phyloP scores from a whole-genome alignment of 2,888 invertebrate genomes.

The Aromia moschata region DNA sequence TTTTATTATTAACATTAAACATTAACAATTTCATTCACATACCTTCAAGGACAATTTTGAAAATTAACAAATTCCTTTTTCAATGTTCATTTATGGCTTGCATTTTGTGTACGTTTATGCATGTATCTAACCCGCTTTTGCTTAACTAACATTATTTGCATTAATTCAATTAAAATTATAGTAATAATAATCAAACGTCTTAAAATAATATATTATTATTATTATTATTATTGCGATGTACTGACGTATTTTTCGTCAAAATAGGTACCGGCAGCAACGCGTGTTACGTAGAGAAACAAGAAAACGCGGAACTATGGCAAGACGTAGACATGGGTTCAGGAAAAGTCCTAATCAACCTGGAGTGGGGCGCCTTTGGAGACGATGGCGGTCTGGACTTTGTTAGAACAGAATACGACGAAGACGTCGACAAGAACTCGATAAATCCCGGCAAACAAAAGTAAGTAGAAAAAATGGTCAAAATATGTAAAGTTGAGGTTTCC shows the following conservation, averaged over 20 bases:
- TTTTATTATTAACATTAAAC: too few relatives aligned
- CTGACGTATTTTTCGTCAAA: background rate
- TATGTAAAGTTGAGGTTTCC: too few relatives aligned
- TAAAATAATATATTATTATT: too few relatives aligned
- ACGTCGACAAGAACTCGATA: conserved; percentile 85
- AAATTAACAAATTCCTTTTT: too few relatives aligned
- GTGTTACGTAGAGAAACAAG: conserved; percentile 91
- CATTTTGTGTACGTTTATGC: too few relatives aligned
- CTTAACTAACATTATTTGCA: background rate
- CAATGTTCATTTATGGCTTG: too few relatives aligned
- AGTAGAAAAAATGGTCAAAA: conserved; percentile 22
- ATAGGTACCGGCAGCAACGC: conserved; percentile 93
- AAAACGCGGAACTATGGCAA: conserved; percentile 83
- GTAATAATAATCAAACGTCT: too few relatives aligned
- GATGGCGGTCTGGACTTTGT: conserved; percentile 88
- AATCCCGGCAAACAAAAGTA: conserved; percentile 85
- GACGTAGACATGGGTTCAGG: conserved; percentile 71
- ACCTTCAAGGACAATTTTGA: too few relatives aligned
- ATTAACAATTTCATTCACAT: too few relatives aligned
- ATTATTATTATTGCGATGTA: too few relatives aligned
- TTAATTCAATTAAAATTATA: background rate
- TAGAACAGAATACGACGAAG: conserved; percentile 85
- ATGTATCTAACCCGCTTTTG: background rate
- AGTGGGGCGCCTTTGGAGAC: conserved; percentile 99
- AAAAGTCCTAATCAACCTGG: conserved; percentile 91